Evolutionary conservation across 2,888 invertebrate genomes (phyloP), one percentile per base, ranked within the genome.

Genomic region (Brenthis hecate): DNA sequence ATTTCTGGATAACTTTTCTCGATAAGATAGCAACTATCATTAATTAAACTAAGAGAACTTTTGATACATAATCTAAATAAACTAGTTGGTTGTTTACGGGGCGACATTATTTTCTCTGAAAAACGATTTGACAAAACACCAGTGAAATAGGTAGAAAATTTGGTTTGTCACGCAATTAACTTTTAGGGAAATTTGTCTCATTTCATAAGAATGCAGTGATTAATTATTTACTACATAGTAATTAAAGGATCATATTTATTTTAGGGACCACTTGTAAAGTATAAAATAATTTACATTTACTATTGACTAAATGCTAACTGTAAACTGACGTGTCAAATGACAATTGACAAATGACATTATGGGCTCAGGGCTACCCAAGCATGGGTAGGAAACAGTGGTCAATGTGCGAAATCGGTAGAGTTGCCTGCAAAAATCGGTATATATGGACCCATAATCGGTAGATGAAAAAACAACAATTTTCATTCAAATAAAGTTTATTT

Each of bases 11-110:
- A 86, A 78, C 78, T 84, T 75, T 85, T 89, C 82, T 91, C 91
- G 72, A 93, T 90, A 75, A 81, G 78, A 81, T 86, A 86, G 82
- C 90, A 91, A 81, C 89, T 88, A 43, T 84, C 85, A 85, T 91
- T 91, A 73, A 93, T 89, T 72, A 91, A 77, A 80, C 76, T 76
- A 78, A 93, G 85, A 75, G 88, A 85, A 82, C 79, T 87, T 83
- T 85, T 89, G 73, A 92, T 80, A 79, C 89, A 86, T 72, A 89
- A 77, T 79, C 85, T 85, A 74, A 87, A 89, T 72, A 93, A 84
- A 78, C 84, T 88, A 82, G 73, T 80, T 32, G 93, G 93, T 76
- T 92, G 88, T 80, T 88, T 92, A 75, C 81, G 86, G 75, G 93
- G 93, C 75, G 92, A 87, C 92, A 93, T 93, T 65, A 54, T 63